Evolutionary conservation across 2,113 vertebrate genomes (phyloP).

Genomic region (Catharus bicknelli): DNA sequence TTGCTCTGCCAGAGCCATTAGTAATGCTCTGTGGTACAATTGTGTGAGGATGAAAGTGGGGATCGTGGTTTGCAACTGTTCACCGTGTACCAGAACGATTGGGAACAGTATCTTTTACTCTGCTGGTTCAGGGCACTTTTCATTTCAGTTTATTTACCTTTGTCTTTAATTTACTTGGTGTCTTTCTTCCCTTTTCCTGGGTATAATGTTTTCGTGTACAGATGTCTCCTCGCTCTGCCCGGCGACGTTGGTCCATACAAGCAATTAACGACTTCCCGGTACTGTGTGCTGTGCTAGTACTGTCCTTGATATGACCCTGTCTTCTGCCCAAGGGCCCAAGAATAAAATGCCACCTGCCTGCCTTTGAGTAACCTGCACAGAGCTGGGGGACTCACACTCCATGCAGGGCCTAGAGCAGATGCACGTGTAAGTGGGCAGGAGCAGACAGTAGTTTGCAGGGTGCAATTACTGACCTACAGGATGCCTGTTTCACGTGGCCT

Average conservation of each 20-base stretch:
- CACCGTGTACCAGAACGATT: background rate
- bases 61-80: background rate
- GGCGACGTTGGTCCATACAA: constrained; percentile 98
- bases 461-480: background rate
- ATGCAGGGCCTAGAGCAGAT: background rate
- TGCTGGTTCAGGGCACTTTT: constrained; percentile 63
- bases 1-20: background rate
- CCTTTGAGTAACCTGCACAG: constrained; percentile 76
- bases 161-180: constrained; percentile 78
- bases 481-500: background rate
- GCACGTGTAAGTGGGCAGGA: background rate
- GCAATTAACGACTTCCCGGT: constrained; percentile 98
- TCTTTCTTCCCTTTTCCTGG: constrained; percentile 80
- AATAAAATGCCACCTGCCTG: constrained; percentile 79
- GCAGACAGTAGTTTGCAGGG: background rate
- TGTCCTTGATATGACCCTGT: constrained; percentile 76
- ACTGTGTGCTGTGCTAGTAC: constrained; percentile 82
- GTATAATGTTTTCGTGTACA: constrained; percentile 84
- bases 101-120: constrained; percentile 48
- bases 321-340: constrained; percentile 85
- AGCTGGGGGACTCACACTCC: background rate
- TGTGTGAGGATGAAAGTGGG: background rate
- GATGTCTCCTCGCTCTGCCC: constrained; percentile 92
- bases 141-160: constrained; percentile 72
- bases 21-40: background rate